Base-by-base conservation (phyloP, 2,797 vertebrate genomes). In the Natrix natrix region DNA sequence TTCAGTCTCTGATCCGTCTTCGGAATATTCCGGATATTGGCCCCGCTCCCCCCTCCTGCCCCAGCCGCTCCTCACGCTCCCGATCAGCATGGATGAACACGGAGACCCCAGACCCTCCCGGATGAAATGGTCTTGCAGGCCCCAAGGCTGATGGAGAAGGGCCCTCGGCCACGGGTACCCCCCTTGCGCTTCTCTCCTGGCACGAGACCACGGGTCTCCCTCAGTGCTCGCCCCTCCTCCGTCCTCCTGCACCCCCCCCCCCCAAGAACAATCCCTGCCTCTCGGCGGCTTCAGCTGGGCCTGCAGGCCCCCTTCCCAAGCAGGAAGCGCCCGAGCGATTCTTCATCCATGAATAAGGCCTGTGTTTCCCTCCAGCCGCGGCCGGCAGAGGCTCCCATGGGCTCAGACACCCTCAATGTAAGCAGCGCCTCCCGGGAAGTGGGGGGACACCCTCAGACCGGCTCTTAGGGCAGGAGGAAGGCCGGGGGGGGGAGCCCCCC, bases 391-490 rank as follows among this genome's bases (percentile, higher is more conserved):
- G 55, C 63, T 11, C 32, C 7, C 3, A 57, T 28, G 4, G 43
- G 12, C 3, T 88, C n/a, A 54, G 14, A 0, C 22, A 13, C 87
- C 32, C n/a, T n/a, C 66, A 1, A 0, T 11, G 32, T 24, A 37
- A 48, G 74, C 20, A 12, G 20, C 4, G 17, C 93, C 93, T 22
- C 11, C n/a, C 32, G 17, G 92, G 93, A 93, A 74, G 28, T 96
- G 90, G 74, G 63, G 0, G 0, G 52, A 86, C 94, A 89, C 86
- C 61, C 88, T 88, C 63, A 8, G 90, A 90, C 91, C 28, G 95
- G 94, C 94, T 94, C 91, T 90, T 94, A 95, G 88, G 87, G 91
- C 94, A 91, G 20, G 2, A 57, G 56, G 87, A 14, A 37, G 63
- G 12, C 12, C 12, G 0, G 8, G 60, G 8, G 60, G 63, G 63